Conservation (phyloP, 2,113 vertebrate genomes). For the Dendropsophus ebraccatus region DNA sequence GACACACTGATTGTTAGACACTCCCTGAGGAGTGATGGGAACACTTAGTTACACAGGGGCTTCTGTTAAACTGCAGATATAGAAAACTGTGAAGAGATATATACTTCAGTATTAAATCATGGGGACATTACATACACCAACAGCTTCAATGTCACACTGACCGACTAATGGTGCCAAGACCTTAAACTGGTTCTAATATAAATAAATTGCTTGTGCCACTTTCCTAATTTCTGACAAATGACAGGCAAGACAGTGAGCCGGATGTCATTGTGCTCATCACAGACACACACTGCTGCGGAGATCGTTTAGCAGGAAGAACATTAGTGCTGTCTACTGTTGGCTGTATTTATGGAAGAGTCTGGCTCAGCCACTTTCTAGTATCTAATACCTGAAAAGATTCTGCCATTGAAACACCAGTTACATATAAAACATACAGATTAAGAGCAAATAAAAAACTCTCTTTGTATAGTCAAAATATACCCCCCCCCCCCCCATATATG, state of each 20-base stretch:
- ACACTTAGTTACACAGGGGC: too few relatives aligned
- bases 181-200: neutral
- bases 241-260: neutral
- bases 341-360: neutral
- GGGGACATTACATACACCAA: neutral
- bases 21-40: too few relatives aligned
- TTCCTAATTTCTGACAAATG: neutral
- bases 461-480: too few relatives aligned
- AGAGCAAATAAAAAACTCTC: too few relatives aligned
- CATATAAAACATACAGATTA: too few relatives aligned
- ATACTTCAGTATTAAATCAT: neutral
- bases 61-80: too few relatives aligned
- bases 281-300: neutral
- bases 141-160: conserved; percentile 1
- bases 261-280: neutral
- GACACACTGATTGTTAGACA: too few relatives aligned
- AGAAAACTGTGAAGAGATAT: neutral
- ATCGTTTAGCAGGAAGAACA: neutral
- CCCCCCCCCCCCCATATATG: too few relatives aligned
- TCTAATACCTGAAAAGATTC: too few relatives aligned
- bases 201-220: neutral
- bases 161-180: conserved; percentile 4
- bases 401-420: too few relatives aligned
- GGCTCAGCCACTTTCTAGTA: neutral
- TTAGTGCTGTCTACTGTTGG: neutral